Conservation (phyloP, 1,140 invertebrate species). For the silkworm (Bombyx mori) region ASM3026992v2 NC_085128.1:9672001-9672500, state of each 20-base stretch:
- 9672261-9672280: constrained; percentile 18
- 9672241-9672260: constrained; percentile 17
- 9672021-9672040: constrained; percentile 24
- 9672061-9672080: constrained; percentile 26
- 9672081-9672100: neutral
- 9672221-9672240: neutral
- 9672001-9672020: constrained; percentile 23
- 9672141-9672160: too few relatives aligned
- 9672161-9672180: too few relatives aligned
- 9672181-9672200: too few relatives aligned
- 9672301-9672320: constrained; percentile 24
- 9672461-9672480: neutral
- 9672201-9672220: too few relatives aligned
- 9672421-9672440: constrained; percentile 22
- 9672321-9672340: constrained; percentile 25
- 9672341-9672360: neutral
- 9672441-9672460: constrained; percentile 10
- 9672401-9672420: constrained; percentile 11
- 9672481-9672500: too few relatives aligned
- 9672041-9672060: constrained; percentile 32
- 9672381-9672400: constrained; percentile 7
- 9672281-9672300: constrained; percentile 17
- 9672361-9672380: neutral
- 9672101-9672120: neutral
- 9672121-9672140: neutral